phyloP scores from a whole-genome alignment of 1,140 invertebrate genomes.

The Nymphalis io region DNA sequence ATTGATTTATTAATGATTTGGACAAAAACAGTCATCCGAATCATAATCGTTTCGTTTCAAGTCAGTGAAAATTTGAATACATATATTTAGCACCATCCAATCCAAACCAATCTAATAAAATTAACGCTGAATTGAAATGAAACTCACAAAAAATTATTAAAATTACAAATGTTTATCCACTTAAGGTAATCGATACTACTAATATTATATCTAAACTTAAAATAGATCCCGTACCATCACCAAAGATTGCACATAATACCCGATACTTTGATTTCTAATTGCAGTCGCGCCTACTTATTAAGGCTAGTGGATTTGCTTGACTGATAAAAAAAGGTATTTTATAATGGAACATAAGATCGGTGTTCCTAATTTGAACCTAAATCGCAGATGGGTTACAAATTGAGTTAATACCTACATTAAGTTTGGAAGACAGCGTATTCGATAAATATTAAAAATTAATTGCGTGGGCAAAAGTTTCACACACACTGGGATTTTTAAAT shows the following conservation, averaged over 20 bases:
- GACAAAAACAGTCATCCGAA: slow-evolving; percentile 76
- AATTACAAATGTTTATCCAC: slow-evolving; percentile 48
- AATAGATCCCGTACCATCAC: slow-evolving; percentile 80
- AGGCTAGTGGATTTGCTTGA: slow-evolving; percentile 55
- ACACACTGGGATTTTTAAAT: slow-evolving; percentile 26
- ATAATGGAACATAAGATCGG: slow-evolving; percentile 46
- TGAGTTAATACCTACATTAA: slow-evolving; percentile 56
- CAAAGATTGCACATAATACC: slow-evolving; percentile 83
- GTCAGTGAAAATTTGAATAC: slow-evolving; percentile 52
- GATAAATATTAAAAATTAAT: slow-evolving; percentile 19
- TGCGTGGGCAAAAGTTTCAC: background rate
- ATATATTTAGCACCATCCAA: slow-evolving; percentile 60
- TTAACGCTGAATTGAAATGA: slow-evolving; percentile 72
- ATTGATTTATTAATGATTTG: slow-evolving; percentile 58
- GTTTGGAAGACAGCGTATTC: slow-evolving; percentile 65
- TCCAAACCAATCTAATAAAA: slow-evolving; percentile 36
- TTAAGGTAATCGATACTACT: slow-evolving; percentile 49
- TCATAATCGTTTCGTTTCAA: slow-evolving; percentile 73
- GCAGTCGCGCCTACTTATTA: slow-evolving; percentile 74
- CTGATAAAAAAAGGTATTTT: slow-evolving; percentile 77
- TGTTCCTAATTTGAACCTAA: slow-evolving; percentile 42
- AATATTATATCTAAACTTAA: slow-evolving; percentile 67
- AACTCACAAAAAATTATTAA: slow-evolving; percentile 54
- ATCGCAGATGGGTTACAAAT: slow-evolving; percentile 35
- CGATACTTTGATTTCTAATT: slow-evolving; percentile 82